Percentiles rank a stretch among this genome's conserved stretches.
Conservation (phyloP, 2,888 invertebrate species). For the Mechanitis messenoides region DNA sequence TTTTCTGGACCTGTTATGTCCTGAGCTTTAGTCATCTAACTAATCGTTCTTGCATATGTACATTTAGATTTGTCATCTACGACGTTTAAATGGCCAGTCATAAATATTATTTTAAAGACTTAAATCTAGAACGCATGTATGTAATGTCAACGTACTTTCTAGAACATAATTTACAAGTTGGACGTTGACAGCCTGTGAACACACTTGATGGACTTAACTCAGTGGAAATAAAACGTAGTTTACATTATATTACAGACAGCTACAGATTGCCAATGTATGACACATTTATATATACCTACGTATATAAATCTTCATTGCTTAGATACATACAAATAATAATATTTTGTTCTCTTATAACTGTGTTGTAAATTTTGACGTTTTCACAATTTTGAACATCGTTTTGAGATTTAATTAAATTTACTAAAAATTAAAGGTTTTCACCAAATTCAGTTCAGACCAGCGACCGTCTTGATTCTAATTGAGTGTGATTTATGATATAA, state of each 20-base stretch:
- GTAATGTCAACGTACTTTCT: slow-evolving; percentile 43
- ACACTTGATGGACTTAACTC: slow-evolving; percentile 18
- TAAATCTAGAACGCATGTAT: slow-evolving; percentile 26
- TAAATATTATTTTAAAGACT: slow-evolving; percentile 26
- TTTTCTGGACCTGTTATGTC: not conserved
- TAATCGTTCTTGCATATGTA: slow-evolving; percentile 19
- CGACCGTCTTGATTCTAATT: too few species aligned
- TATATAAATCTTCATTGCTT: not conserved
- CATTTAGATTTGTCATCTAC: slow-evolving; percentile 25
- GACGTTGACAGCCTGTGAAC: slow-evolving; percentile 34
- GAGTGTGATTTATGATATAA: too few species aligned
- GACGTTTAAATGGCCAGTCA: slow-evolving; percentile 21
- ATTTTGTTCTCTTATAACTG: too few species aligned
- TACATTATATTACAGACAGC: slow-evolving; percentile 8
- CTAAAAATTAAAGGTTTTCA: too few species aligned
- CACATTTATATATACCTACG: not conserved
- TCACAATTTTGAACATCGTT: too few species aligned
- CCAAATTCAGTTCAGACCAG: too few species aligned
- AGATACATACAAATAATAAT: too few species aligned
- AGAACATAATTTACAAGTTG: slow-evolving; percentile 44
- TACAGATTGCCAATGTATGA: not conserved
- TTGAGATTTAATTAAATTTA: too few species aligned
- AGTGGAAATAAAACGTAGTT: slow-evolving; percentile 8
- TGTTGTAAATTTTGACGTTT: too few species aligned
- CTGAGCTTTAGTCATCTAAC: slow-evolving; percentile 8